These are phyloP conservation scores for Xenops minutus DNA, from an alignment of 2,797 vertebrate genomes.

Conservation along the genomic window DNA sequence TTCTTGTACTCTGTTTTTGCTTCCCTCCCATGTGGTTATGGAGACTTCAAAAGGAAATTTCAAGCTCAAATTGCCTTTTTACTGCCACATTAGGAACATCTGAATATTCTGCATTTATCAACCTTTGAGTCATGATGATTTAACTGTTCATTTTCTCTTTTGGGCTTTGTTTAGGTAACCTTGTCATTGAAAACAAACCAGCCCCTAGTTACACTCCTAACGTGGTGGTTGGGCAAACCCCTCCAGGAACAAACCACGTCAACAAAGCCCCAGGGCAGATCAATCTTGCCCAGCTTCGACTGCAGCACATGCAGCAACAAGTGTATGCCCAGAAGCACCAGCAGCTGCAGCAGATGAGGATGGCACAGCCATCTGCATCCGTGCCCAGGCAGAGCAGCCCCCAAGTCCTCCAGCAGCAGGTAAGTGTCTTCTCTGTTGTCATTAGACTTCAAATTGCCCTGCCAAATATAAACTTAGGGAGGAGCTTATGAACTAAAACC, in stretches of 20 bases:
- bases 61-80: not conserved
- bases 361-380: conserved; percentile 79
- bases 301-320: conserved; percentile 96
- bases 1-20: not conserved
- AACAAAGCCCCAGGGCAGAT: conserved; percentile 92
- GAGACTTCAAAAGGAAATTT: not conserved
- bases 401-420: conserved; percentile 94
- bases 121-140: not conserved
- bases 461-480: not conserved
- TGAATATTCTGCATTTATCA: not conserved
- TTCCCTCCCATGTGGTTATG: not conserved
- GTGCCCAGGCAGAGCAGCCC: conserved; percentile 78
- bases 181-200: conserved; percentile 94
- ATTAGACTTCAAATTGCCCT: not conserved
- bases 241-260: conserved; percentile 86
- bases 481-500: not conserved
- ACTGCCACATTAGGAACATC: not conserved
- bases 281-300: conserved; percentile 93
- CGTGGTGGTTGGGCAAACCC: conserved; percentile 87
- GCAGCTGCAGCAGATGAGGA: conserved; percentile 84
- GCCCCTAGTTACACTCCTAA: conserved; percentile 84
- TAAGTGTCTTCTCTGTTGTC: conserved; percentile 41
- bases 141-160: not conserved
- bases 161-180: conserved; percentile 83
- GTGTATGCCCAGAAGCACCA: conserved; percentile 92